Conservation (phyloP, 2,888 invertebrate genomes). For the Zhuqinia jingwanae region DNA sequence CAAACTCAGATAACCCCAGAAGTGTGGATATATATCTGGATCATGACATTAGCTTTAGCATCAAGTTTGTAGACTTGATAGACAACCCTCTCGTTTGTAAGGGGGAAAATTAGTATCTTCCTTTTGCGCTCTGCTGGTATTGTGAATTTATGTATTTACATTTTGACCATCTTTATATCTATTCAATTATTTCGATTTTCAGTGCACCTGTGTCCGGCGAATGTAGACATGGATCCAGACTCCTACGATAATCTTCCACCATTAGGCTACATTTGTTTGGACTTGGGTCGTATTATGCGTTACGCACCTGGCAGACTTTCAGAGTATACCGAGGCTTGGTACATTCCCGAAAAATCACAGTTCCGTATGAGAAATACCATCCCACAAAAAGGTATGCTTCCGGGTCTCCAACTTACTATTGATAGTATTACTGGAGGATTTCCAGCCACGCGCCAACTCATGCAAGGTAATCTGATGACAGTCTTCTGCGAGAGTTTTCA, state of each 20-base stretch:
- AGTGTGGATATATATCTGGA: conserved; percentile 47
- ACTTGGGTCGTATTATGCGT: conserved; percentile 48
- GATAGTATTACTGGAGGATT: conserved; percentile 48
- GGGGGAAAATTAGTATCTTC: background rate
- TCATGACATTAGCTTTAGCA: conserved; percentile 50
- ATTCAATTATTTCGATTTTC: background rate
- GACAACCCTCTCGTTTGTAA: conserved; percentile 67
- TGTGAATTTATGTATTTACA: background rate
- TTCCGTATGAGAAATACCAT: background rate
- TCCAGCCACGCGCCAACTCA: conserved; percentile 36
- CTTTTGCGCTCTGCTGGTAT: too few species aligned
- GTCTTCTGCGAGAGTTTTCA: conserved; percentile 50
- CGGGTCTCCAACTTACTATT: conserved; percentile 25
- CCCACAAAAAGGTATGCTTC: background rate
- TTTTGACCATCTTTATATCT: background rate
- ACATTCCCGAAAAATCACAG: conserved; percentile 19
- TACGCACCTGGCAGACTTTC: conserved; percentile 26
- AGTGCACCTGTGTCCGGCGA: conserved; percentile 48
- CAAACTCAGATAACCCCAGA: background rate
- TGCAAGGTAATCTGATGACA: conserved; percentile 66
- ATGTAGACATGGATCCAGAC: background rate
- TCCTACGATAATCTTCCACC: conserved; percentile 11
- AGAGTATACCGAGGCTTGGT: conserved; percentile 60
- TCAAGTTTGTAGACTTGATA: conserved; percentile 55
- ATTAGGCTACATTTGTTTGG: conserved; percentile 58